Percentiles rank a stretch among this genome's conserved stretches.
Conservation (phyloP, 1,140 invertebrate genomes). For the Conus ventricosus region DNA sequence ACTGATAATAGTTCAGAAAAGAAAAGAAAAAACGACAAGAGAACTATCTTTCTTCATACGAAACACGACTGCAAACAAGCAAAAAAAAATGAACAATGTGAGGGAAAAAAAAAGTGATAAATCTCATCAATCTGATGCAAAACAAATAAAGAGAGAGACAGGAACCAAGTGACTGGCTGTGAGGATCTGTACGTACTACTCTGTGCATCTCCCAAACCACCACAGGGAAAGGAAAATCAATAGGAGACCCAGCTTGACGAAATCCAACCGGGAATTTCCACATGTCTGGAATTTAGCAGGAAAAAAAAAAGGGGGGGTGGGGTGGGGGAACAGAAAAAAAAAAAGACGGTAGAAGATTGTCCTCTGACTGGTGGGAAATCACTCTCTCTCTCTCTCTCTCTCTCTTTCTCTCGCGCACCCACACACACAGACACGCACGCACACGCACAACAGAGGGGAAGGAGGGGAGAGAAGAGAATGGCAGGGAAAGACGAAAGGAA, state of each 20-base stretch:
- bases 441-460: too few species aligned
- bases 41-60: too few species aligned
- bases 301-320: neutral
- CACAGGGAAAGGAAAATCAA: neutral
- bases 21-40: too few species aligned
- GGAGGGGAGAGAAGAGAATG: constrained; percentile 16
- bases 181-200: neutral
- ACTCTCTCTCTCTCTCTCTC: too few species aligned
- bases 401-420: too few species aligned
- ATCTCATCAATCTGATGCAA: neutral
- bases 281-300: neutral
- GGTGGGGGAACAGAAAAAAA: neutral
- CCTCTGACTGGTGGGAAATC: too few species aligned
- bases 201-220: neutral
- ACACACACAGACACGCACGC: too few species aligned
- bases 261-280: neutral
- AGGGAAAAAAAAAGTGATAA: too few species aligned
- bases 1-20: too few species aligned
- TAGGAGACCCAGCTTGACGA: neutral
- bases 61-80: too few species aligned
- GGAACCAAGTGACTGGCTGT: neutral
- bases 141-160: neutral
- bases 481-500: constrained; percentile 21
- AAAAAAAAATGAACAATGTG: too few species aligned
- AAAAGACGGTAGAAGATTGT: neutral